Conservation (phyloP, 2,888 invertebrate genomes). For the Cheilosia scutellata region DNA sequence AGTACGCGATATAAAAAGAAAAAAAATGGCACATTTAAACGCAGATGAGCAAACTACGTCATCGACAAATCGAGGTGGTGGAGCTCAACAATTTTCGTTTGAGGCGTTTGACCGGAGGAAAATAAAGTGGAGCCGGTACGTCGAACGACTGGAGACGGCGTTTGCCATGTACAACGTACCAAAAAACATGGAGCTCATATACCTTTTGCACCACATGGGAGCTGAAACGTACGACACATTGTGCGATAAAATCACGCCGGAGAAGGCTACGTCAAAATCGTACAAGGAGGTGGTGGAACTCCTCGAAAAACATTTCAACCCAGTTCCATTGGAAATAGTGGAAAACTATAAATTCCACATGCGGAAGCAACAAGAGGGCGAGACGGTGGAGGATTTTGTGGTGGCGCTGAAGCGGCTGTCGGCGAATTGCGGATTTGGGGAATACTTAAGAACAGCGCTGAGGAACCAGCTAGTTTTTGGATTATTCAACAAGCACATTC, state of each 20-base stretch:
- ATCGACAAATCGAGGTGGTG: background rate
- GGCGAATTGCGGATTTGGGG: background rate
- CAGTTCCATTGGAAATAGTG: background rate
- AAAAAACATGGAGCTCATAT: background rate
- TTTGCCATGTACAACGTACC: constrained; percentile 1
- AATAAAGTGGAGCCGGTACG: background rate
- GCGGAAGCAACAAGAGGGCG: constrained; percentile 8
- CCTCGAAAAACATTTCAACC: constrained; percentile 8
- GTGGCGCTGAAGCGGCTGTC: background rate
- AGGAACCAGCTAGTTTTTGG: background rate
- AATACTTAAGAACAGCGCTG: background rate
- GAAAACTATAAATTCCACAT: constrained; percentile 25
- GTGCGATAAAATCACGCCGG: background rate
- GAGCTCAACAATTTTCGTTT: background rate
- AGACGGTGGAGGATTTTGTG: background rate
- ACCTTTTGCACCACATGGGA: constrained; percentile 1
- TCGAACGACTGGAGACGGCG: constrained; percentile 1
- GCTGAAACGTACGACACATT: background rate
- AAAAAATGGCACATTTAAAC: no score
- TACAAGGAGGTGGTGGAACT: constrained; percentile 6
- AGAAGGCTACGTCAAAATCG: background rate
- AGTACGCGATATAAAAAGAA: no score
- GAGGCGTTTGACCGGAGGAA: background rate
- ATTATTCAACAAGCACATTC: background rate
- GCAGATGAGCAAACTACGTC: no score